Conservation (phyloP, 2,113 vertebrate species). For the Cyrtonyx montezumae region DNA sequence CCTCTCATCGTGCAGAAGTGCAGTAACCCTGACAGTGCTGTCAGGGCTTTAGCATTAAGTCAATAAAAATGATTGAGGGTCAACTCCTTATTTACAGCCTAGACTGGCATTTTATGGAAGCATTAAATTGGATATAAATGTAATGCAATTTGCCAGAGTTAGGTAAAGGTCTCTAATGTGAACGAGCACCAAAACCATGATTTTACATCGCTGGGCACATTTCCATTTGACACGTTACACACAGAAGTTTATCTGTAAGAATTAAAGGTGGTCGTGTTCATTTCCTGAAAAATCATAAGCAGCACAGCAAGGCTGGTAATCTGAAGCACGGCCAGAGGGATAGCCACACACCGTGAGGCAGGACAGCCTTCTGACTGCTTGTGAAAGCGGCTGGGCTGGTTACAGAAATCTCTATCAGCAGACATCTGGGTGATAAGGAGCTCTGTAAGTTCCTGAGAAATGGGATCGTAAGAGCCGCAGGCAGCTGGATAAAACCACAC, state of each 20-base stretch:
- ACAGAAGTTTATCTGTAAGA: neutral
- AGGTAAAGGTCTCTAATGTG: slow-evolving; percentile 13
- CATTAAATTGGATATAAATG: neutral
- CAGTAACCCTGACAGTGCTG: neutral
- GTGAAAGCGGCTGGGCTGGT: neutral
- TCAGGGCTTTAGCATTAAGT: neutral
- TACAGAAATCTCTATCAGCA: neutral
- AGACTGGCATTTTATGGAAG: neutral
- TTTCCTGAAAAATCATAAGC: neutral
- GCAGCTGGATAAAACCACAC: neutral
- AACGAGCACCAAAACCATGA: neutral
- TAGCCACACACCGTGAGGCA: neutral
- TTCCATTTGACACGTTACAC: neutral
- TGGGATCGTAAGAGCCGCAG: neutral
- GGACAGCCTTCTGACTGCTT: neutral
- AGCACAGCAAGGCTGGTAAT: neutral
- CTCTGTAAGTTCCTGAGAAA: neutral
- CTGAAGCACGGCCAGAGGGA: neutral
- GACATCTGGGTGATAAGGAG: neutral
- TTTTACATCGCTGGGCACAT: rapidly evolving
- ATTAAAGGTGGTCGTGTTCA: neutral
- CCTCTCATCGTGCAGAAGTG: neutral
- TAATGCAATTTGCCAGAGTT: slow-evolving; percentile 20
- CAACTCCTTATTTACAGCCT: slow-evolving; percentile 8
- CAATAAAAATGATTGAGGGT: slow-evolving; percentile 41